phyloP scores from a whole-genome alignment of 2,888 invertebrate species.

The Hydrotaea diabolus region DNA sequence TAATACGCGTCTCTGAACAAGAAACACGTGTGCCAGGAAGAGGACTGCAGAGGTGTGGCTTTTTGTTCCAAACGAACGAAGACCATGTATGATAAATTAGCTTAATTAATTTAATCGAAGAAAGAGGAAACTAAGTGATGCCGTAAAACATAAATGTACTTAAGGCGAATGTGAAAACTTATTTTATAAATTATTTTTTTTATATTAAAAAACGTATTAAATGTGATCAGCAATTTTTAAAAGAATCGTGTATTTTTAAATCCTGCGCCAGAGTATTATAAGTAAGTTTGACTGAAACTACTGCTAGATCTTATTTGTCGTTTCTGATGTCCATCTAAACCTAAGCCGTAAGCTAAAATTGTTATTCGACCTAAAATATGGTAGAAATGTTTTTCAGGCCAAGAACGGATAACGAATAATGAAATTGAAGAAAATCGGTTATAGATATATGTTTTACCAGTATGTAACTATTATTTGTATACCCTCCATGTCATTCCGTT shows the following conservation, averaged over 20 bases:
- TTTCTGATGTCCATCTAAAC: no score
- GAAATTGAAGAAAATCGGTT: no score
- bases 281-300: no score
- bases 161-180: neutral
- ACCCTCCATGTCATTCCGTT: no score
- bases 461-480: no score
- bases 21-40: neutral
- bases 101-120: conserved; percentile 7
- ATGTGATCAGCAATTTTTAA: conserved; percentile 1
- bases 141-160: conserved; percentile 16
- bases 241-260: neutral
- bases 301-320: no score
- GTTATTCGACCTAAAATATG: no score
- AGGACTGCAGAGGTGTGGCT: neutral
- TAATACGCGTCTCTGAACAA: conserved; percentile 72
- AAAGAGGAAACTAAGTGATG: conserved; percentile 31
- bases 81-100: neutral
- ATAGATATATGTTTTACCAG: no score
- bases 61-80: neutral
- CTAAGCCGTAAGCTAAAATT: no score
- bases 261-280: no score
- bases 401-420: no score
- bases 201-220: conserved; percentile 19
- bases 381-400: no score
- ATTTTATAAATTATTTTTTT: conserved; percentile 33